Evolutionary conservation across 2,888 invertebrate genomes (phyloP).

Genomic region (Euclidia mi): DNA sequence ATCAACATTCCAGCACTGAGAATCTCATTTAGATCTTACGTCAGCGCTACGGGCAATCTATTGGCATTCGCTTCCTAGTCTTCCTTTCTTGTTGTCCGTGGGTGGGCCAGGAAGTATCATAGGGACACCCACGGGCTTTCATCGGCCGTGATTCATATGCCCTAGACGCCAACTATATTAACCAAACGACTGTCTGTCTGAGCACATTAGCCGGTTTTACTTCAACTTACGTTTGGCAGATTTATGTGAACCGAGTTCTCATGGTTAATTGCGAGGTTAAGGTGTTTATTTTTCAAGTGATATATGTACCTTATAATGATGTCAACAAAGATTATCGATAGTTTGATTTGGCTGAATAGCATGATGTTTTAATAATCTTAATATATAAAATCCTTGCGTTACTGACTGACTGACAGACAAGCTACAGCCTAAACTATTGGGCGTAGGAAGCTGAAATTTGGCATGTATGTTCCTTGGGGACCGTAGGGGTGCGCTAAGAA

Average conservation of each 20-base stretch:
- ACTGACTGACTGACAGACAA: no score
- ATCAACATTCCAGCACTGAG: conserved; percentile 26
- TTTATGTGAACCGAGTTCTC: conserved; percentile 57
- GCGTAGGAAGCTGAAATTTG: no score
- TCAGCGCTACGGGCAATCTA: conserved; percentile 47
- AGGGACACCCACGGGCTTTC: conserved; percentile 83
- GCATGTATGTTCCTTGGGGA: no score
- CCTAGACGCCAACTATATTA: conserved; percentile 59
- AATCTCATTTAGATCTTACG: conserved; percentile 49
- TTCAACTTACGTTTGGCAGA: conserved; percentile 56
- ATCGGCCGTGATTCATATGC: conserved; percentile 83
- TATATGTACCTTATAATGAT: no score
- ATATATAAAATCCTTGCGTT: no score
- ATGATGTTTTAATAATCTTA: no score
- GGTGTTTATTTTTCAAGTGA: conserved; percentile 18
- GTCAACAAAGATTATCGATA: no score
- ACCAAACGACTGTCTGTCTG: conserved; percentile 58
- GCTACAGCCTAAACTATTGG: no score
- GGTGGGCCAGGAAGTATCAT: conserved; percentile 85
- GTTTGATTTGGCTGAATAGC: no score
- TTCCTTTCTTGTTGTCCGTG: conserved; percentile 67
- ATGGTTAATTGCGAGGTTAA: conserved; percentile 36
- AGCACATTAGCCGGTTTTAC: conserved; percentile 66
- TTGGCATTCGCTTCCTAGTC: conserved; percentile 59
- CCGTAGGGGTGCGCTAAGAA: no score